Evolutionary conservation across 1,140 invertebrate species (phyloP).

Genomic region (Chelonus insularis): DNA sequence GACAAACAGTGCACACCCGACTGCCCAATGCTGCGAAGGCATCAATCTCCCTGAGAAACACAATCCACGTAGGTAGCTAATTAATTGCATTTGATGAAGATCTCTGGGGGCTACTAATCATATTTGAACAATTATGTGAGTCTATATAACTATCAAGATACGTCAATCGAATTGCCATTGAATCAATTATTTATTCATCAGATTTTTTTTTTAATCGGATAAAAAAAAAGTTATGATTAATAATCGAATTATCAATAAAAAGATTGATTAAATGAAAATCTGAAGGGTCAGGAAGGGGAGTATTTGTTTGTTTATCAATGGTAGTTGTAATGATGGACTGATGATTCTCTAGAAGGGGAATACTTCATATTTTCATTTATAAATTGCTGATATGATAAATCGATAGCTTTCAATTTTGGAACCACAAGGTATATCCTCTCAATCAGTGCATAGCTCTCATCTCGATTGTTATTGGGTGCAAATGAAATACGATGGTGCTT

Average conservation of each 20-base stretch:
- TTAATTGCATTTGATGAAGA: constrained; percentile 24
- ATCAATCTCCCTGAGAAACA: constrained; percentile 19
- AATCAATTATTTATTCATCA: background rate
- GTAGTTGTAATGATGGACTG: too few relatives aligned
- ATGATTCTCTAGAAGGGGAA: too few relatives aligned
- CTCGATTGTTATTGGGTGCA: background rate
- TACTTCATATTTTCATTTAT: too few relatives aligned
- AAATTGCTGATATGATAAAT: background rate
- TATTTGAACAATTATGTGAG: constrained; percentile 6
- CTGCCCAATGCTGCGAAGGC: constrained; percentile 12
- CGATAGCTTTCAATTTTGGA: background rate
- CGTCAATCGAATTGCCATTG: background rate
- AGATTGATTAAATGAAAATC: too few relatives aligned
- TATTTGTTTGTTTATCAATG: too few relatives aligned
- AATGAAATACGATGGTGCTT: constrained; percentile 11
- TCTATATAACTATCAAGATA: background rate
- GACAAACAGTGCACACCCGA: background rate
- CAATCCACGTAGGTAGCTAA: constrained; percentile 10
- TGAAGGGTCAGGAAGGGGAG: too few relatives aligned
- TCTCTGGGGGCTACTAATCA: background rate
- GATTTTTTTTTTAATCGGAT: too few relatives aligned
- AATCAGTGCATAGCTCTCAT: background rate
- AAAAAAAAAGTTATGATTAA: too few relatives aligned
- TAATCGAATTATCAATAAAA: too few relatives aligned
- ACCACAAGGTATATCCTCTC: background rate